A percentile compares a stretch with the other conserved stretches of the same genome.
phyloP scores from a whole-genome alignment of 1,140 invertebrate species.

The Micrasema minimum region DNA sequence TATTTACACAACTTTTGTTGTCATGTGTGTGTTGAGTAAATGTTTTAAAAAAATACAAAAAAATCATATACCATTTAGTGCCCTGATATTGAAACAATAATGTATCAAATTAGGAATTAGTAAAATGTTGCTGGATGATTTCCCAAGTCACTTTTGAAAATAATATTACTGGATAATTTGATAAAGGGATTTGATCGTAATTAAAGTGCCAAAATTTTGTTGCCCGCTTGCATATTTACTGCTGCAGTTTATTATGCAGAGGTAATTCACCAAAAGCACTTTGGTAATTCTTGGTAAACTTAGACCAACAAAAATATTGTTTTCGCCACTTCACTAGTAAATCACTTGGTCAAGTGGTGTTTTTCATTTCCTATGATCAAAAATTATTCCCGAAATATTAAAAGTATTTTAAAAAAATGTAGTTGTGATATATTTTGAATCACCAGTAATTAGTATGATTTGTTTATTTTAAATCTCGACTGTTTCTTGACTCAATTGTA shows the following conservation, averaged over 20 bases:
- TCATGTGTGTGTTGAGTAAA: constrained; percentile 25
- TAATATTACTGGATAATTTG: constrained; percentile 1
- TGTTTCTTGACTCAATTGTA: too few relatives aligned
- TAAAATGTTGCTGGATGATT: not conserved
- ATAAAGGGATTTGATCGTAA: not conserved
- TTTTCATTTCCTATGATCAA: not conserved
- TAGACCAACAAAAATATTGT: not conserved
- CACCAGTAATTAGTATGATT: too few relatives aligned
- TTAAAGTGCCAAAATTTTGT: constrained; percentile 25
- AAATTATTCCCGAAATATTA: too few relatives aligned
- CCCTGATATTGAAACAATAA: constrained; percentile 50
- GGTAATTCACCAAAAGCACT: too few relatives aligned
- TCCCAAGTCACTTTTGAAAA: constrained; percentile 12
- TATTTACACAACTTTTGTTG: constrained; percentile 25
- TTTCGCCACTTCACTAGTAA: not conserved
- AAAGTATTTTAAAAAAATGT: not conserved
- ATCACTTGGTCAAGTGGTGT: not conserved
- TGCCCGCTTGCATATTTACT: not conserved
- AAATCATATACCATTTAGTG: constrained; percentile 49
- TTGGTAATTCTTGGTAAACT: too few relatives aligned
- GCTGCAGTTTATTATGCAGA: not conserved
- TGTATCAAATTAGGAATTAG: constrained; percentile 43
- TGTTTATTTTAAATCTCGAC: too few relatives aligned
- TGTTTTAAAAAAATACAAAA: constrained; percentile 36
- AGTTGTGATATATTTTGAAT: not conserved